A percentile compares a stretch with the other conserved stretches of the same genome.
phyloP scores from a whole-genome alignment of 2,113 vertebrate species.

The Callipepla squamata region DNA sequence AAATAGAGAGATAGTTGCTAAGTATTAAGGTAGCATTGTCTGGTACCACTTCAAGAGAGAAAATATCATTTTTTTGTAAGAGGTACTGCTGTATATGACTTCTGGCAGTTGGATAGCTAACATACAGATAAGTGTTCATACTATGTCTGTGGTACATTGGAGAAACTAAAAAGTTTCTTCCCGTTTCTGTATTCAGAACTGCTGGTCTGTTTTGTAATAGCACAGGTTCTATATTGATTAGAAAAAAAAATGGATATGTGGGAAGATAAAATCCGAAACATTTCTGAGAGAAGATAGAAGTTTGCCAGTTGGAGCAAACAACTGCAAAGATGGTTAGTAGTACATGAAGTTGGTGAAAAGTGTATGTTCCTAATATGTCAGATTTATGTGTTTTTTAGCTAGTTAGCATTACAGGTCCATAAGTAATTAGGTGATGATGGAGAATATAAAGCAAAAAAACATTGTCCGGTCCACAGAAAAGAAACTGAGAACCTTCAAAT shows the following conservation, averaged over 20 bases:
- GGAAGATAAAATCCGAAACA: fast-evolving
- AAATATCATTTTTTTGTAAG: background rate
- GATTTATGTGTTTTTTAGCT: background rate
- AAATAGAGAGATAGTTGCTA: background rate
- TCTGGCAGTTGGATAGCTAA: background rate
- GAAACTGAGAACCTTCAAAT: fast-evolving
- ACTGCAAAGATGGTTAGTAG: background rate
- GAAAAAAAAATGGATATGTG: background rate
- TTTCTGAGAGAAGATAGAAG: background rate
- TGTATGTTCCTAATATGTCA: background rate
- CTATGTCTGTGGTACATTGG: background rate
- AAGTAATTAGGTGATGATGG: background rate
- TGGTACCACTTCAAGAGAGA: background rate
- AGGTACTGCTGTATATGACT: fast-evolving
- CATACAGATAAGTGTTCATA: background rate
- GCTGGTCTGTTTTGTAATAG: background rate
- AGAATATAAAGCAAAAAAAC: background rate
- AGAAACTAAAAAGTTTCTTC: background rate
- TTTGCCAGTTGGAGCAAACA: background rate
- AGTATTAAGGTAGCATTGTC: background rate
- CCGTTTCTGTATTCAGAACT: background rate
- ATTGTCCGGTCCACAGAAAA: background rate
- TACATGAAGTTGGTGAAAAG: background rate
- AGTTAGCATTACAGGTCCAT: background rate
- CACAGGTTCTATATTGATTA: background rate